Percentiles rank a stretch among this genome's conserved stretches.
Conservation (phyloP, 92 coral and sea anemone species). For the Zoanthus solanderi region DNA sequence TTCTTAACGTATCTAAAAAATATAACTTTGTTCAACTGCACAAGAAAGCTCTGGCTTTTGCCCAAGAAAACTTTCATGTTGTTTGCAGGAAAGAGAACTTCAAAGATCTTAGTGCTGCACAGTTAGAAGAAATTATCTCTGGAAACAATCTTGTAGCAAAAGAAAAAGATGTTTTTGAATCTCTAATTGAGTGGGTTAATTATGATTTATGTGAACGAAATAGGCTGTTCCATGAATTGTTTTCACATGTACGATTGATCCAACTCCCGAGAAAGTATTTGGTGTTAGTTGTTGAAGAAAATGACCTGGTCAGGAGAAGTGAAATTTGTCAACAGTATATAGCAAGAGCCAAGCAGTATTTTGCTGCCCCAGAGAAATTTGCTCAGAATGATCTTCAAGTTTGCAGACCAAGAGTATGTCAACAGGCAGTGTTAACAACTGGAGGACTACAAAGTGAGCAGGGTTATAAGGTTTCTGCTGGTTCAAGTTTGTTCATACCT, state of each 20-base stretch:
- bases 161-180: conserved; percentile 88
- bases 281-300: conserved; percentile 70
- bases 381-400: conserved; percentile 25
- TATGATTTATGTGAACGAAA: conserved; percentile 67
- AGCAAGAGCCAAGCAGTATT: conserved; percentile 68
- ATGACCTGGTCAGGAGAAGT: conserved; percentile 68
- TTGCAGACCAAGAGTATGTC: conserved; percentile 76
- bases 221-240: conserved; percentile 76
- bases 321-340: conserved; percentile 65
- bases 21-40: conserved; percentile 75
- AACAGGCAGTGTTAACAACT: conserved; percentile 69
- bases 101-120: conserved; percentile 68
- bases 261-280: conserved; percentile 84
- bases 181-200: conserved; percentile 82
- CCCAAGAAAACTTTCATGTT: conserved; percentile 81
- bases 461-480: conserved; percentile 66
- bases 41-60: conserved; percentile 75
- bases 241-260: conserved; percentile 74
- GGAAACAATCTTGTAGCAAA: conserved; percentile 94
- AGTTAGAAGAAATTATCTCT: conserved; percentile 81
- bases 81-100: conserved; percentile 78
- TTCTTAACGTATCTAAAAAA: conserved; percentile 84
- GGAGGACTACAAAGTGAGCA: conserved; percentile 78
- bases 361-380: conserved; percentile 57
- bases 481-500: conserved; percentile 72